Base-by-base conservation (phyloP, 1,140 invertebrate species). In the Physella acuta region DNA sequence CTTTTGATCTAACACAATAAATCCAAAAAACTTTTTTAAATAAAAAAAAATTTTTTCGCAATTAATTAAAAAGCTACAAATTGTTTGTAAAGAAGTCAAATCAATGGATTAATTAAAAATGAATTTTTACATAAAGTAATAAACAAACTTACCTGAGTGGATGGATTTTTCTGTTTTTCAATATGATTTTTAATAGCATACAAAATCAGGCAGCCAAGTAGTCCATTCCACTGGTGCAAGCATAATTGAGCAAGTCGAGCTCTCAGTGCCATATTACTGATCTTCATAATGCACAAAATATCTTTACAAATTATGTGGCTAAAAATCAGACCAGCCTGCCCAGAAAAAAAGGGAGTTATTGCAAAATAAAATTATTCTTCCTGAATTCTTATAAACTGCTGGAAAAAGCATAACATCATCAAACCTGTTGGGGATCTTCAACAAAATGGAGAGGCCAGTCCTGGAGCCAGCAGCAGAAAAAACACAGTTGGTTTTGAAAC, bases 151-250 rank as follows among this genome's bases (percentile, higher is more conserved):
- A n/a, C n/a, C n/a, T n/a, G n/a, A n/a, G n/a, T n/a, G n/a, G n/a
- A n/a, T n/a, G n/a, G n/a, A n/a, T n/a, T n/a, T n/a, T n/a, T n/a
- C n/a, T n/a, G n/a, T n/a, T n/a, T n/a, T n/a, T n/a, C n/a, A n/a
- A n/a, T n/a, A n/a, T n/a, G n/a, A n/a, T 66, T 51, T 31, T 26
- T 56, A 26, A 66, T 36, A 20, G 56, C 24, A 30, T 66, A 24
- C 3, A 60, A 16, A 60, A 68, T 59, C n/a, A 68, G 0, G 39
- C 36, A 59, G n/a, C 55, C 11, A 20, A 68, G 26, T 36, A 68
- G 26, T 20, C 66, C 66, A 68, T 68, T 17, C 66, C 66, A 68
- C 31, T 68, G 66, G 33, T 59, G 56, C 24, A 68, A 17, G 36
- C 66, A 68, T 16, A 68, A n/a, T 31, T 60, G 66, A 11, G 66